These are phyloP conservation scores for Clanis bilineata DNA, from an alignment of 2,888 invertebrate genomes.

Conservation along the genomic window DNA sequence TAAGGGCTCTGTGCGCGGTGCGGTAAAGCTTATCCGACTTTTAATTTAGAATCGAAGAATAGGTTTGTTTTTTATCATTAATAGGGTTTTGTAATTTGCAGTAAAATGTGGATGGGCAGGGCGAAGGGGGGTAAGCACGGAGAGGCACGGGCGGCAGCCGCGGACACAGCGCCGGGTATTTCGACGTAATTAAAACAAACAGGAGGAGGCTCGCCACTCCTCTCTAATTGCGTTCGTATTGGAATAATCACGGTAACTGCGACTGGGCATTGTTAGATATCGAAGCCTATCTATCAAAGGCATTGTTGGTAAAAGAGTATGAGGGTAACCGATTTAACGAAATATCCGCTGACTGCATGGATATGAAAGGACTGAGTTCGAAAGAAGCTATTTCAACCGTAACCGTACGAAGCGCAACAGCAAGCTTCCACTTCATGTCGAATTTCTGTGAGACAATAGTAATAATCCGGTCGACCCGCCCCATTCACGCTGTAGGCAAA, in stretches of 20 bases:
- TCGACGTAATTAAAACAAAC: slow-evolving; percentile 81
- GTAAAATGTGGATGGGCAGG: slow-evolving; percentile 59
- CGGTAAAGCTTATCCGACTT: slow-evolving; percentile 35
- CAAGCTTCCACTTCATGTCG: too few species aligned
- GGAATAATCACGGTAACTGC: slow-evolving; percentile 73
- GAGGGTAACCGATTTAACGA: not conserved
- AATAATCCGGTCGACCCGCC: too few species aligned
- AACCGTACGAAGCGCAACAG: too few species aligned
- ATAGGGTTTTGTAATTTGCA: slow-evolving; percentile 68
- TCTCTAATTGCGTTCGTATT: slow-evolving; percentile 78
- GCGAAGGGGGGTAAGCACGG: slow-evolving; percentile 18
- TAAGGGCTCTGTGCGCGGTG: too few species aligned
- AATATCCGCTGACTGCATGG: not conserved
- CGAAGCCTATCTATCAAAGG: slow-evolving; percentile 21
- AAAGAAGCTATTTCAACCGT: too few species aligned
- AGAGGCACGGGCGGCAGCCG: slow-evolving; percentile 35
- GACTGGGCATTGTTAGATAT: slow-evolving; percentile 47
- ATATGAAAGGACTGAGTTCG: too few species aligned
- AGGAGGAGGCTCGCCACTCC: slow-evolving; percentile 74
- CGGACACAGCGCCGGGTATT: slow-evolving; percentile 61
- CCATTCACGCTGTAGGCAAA: too few species aligned
- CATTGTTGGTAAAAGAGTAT: not conserved
- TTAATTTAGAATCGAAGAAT: slow-evolving; percentile 44
- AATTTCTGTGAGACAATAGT: too few species aligned
- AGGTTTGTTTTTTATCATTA: slow-evolving; percentile 63